Evolutionary conservation across 2,797 vertebrate species (phyloP), one percentile per base, ranked within the genome.

Genomic region (Gymnoscopelus microlampas): DNA sequence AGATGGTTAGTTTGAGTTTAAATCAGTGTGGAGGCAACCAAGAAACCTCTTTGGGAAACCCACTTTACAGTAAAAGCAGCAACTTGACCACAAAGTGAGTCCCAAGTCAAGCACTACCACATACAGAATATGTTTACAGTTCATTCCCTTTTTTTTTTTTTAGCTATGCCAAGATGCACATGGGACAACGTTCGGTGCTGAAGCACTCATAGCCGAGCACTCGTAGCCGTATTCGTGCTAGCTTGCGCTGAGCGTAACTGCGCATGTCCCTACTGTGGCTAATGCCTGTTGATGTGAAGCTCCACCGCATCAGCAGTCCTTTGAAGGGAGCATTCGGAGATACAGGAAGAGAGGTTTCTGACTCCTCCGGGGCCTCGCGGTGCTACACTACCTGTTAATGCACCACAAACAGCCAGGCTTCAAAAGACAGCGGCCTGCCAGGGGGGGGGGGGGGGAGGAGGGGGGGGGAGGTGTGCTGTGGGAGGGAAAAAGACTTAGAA

Each of bases 271-370:
- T 67, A 66, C 56, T 56, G 79, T 84, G 82, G 74, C 71, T 80
- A 67, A 85, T 77, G 76, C 74, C 15, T 77, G 79, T 66, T 77
- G 81, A 89, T 85, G 68, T 67, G 47, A 26, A n/a, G 62, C 63
- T 79, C 82, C 82, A 54, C 60, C 48, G 64, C 64, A 76, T 70
- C 71, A 74, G 44, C 69, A 9, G 26, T 72, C 72, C 83, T 2
- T 91, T 89, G 88, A 81, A 92, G 86, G 65, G 69, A 77, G 75
- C 74, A 72, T 84, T 81, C 74, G 87, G 79, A 88, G 78, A 74
- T 72, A 87, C 79, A 72, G 69, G 71, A 86, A 84, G 76, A 81
- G 79, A 80, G 66, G 44, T 57, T 63, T 44, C 77, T 24, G 72
- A 66, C 70, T 88, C 88, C 88, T 89, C 75, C 23, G 5, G 87